Base-by-base conservation (phyloP, 2,888 invertebrate species). In the Agriopis aurantiaria region DNA sequence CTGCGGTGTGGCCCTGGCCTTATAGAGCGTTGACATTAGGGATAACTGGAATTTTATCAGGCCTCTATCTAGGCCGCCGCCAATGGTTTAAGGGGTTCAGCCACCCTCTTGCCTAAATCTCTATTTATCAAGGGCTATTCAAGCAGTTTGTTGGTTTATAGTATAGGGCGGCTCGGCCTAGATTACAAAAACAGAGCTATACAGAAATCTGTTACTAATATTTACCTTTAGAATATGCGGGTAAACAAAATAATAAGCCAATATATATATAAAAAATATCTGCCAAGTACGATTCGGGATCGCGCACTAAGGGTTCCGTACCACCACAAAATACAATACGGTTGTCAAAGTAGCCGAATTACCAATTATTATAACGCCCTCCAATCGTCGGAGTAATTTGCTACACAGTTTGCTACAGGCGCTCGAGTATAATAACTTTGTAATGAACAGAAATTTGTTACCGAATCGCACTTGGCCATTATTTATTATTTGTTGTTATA, bases 21-120 rank as follows among this genome's bases (percentile, higher is more conserved):
- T 7, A 40, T 0, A 11, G 53, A 40, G 17, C 58, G 5, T 60
- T 55, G 68, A 60, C 59, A 55, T 68, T 69, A 49, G 56, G 17
- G 64, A 55, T 64, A 63, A 69, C 49, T 63, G 9, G 51, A 55
- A 23, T 60, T 49, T 68, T 64, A 69, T 69, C 55, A 59, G 59
- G 45, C 8, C 40, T 23, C 17, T 43, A 59, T 59, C 23, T 59
- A 55, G 61, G 67, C 56, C 66, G 67, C 17, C 55, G 43, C 14
- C 45, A 45, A 48, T 8, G 41, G 58, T 49, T 59, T 60, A 60
- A n/a, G 17, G 41, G 58, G 64, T 59, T 69, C 64, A 41, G 14
- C 63, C 56, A 63, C 63, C 68, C 52, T 17, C 52, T 51, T n/a
- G 45, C 61, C 56, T 62, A 53, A 66, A 45, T 56, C 52, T 51